Conservation (phyloP, 2,888 invertebrate species). For the Sphaerophoria taeniata region DNA sequence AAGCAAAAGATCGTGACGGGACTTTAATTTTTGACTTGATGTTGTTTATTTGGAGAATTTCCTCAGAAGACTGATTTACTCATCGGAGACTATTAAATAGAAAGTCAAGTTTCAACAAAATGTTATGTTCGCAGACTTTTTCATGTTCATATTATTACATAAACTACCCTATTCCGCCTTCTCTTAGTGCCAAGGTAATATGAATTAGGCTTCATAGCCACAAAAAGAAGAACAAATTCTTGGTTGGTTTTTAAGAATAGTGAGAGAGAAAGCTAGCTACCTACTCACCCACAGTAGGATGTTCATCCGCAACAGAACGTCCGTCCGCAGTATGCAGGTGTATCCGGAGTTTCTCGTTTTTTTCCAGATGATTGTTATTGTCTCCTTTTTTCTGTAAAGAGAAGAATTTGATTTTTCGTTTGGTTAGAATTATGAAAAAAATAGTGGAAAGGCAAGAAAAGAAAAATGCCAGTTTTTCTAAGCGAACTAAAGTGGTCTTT, state of each 20-base stretch:
- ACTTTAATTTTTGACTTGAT: neutral
- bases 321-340: slow-evolving; percentile 90
- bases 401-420: neutral
- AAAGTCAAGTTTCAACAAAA: too few species aligned
- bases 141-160: slow-evolving; percentile 15
- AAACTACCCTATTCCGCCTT: neutral
- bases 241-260: slow-evolving; percentile 35
- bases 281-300: too few species aligned
- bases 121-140: too few species aligned
- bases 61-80: too few species aligned
- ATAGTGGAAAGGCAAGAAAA: neutral
- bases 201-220: slow-evolving; percentile 45
- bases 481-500: slow-evolving; percentile 48
- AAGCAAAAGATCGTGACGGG: neutral
- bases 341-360: slow-evolving; percentile 88
- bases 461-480: slow-evolving; percentile 25
- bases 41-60: neutral
- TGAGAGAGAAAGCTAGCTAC: slow-evolving; percentile 72
- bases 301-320: slow-evolving; percentile 91
- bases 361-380: slow-evolving; percentile 9
- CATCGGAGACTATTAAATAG: too few species aligned
- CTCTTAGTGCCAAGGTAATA: too few species aligned
- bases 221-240: slow-evolving; percentile 43
- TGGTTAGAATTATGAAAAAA: slow-evolving; percentile 9
- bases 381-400: slow-evolving; percentile 44